Conservation (phyloP, 1,140 invertebrate genomes). For the Philopotamus ludificatus region DNA sequence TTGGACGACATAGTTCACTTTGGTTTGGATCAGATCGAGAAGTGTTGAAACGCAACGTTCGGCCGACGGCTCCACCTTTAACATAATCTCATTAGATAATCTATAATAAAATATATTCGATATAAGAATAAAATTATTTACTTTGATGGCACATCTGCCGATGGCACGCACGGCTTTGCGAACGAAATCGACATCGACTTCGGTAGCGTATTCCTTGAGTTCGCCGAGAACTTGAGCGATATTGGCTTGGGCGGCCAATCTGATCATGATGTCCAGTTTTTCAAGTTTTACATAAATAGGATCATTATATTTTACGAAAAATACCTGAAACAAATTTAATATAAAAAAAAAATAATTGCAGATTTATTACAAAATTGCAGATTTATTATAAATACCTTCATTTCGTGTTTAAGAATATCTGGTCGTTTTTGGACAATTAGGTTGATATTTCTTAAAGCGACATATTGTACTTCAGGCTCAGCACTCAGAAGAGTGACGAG, state of each 20-base stretch:
- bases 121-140: slow-evolving; percentile 27
- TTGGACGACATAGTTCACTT: slow-evolving; percentile 99
- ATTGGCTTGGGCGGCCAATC: slow-evolving; percentile 95
- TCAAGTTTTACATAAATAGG: slow-evolving; percentile 99
- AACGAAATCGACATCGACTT: slow-evolving; percentile 99
- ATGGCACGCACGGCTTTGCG: slow-evolving; percentile 97
- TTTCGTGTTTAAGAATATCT: slow-evolving; percentile 99
- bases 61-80: slow-evolving; percentile 88
- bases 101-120: no score
- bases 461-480: slow-evolving; percentile 99
- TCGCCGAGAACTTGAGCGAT: slow-evolving; percentile 98
- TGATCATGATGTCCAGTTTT: slow-evolving; percentile 99
- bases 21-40: slow-evolving; percentile 99
- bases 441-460: slow-evolving; percentile 97
- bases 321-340: slow-evolving; percentile 60
- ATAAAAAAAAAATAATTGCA: slow-evolving; percentile 8
- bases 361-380: neutral
- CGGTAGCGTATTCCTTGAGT: slow-evolving; percentile 98
- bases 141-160: slow-evolving; percentile 98
- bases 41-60: slow-evolving; percentile 98
- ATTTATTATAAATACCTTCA: slow-evolving; percentile 81
- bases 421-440: slow-evolving; percentile 98
- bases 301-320: slow-evolving; percentile 99
- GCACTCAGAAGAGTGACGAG: slow-evolving; percentile 96
- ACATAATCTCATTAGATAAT: slow-evolving; percentile 4